A percentile compares a stretch with the other conserved stretches of the same genome.
These are phyloP conservation scores for Ceraclea dissimilis DNA, from an alignment of 2,888 invertebrate species.

Conservation along the genomic window DNA sequence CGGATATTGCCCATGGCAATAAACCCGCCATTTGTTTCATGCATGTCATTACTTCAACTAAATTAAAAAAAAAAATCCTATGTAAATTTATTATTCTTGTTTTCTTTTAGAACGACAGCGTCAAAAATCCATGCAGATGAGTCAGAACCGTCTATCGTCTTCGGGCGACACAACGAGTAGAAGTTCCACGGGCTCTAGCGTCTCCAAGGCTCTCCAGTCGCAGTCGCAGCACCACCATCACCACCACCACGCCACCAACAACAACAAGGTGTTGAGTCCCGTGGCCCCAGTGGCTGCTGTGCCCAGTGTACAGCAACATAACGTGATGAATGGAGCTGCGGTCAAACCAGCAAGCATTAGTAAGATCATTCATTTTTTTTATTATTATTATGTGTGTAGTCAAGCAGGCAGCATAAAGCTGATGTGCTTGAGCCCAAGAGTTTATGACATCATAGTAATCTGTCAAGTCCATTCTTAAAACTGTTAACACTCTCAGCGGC, in stretches of 20 bases:
- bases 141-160: neutral
- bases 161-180: neutral
- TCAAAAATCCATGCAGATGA: neutral
- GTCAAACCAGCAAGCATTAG: neutral
- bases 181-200: neutral
- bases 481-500: no score
- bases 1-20: no score
- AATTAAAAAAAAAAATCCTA: neutral
- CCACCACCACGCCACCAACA: neutral
- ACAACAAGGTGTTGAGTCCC: neutral
- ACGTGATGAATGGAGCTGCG: neutral
- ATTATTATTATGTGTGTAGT: no score
- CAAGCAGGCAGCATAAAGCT: no score
- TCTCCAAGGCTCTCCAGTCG: constrained; percentile 18
- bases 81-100: no score
- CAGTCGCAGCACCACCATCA: constrained; percentile 27
- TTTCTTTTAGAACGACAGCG: neutral
- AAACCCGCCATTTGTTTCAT: no score
- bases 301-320: neutral
- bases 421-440: no score
- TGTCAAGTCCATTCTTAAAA: no score
- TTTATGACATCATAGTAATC: no score
- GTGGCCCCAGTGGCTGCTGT: neutral
- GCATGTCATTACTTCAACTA: neutral
- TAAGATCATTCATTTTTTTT: no score